These are phyloP conservation scores for Nothocercus julius DNA, from an alignment of 2,113 vertebrate genomes.

Conservation along the genomic window DNA sequence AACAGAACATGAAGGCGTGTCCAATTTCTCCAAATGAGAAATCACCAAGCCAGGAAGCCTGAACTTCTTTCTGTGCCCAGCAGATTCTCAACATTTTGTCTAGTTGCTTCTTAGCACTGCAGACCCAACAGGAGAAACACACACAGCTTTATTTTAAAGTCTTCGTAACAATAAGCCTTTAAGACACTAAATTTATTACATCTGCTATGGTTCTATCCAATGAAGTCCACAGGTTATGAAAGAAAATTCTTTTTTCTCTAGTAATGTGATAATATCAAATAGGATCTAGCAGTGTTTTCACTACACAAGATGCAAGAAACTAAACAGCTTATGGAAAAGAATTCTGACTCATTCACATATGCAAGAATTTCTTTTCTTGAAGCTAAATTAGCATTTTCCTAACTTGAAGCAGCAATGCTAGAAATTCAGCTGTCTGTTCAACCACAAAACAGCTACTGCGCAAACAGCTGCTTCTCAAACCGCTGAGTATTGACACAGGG, in stretches of 20 bases:
- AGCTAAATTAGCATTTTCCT: conserved; percentile 28
- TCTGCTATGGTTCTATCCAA: neutral
- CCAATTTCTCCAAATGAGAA: neutral
- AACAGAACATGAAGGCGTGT: neutral
- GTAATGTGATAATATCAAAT: neutral
- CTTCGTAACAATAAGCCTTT: conserved; percentile 19
- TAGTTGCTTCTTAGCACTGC: neutral
- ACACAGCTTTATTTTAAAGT: conserved; percentile 30
- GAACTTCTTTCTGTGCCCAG: neutral
- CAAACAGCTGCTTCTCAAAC: conserved; percentile 61
- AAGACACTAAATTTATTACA: conserved; percentile 3
- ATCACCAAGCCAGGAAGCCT: neutral
- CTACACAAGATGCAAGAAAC: neutral
- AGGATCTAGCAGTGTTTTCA: conserved; percentile 8
- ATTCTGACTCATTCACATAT: conserved; percentile 39
- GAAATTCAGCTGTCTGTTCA: conserved; percentile 37
- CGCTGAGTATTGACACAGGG: neutral
- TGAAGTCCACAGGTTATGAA: conserved; percentile 18
- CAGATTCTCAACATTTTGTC: neutral
- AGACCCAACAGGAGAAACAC: neutral
- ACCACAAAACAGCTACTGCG: neutral
- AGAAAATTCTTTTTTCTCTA: neutral
- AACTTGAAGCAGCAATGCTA: conserved; percentile 30
- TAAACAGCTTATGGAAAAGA: conserved; percentile 12
- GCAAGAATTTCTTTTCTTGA: conserved; percentile 6